Evolutionary conservation across 37 sponge, comb jelly and placozoan genomes (phyloP), one percentile per base, ranked within the genome.

Genomic region (Diacarnus erythraeanus): DNA sequence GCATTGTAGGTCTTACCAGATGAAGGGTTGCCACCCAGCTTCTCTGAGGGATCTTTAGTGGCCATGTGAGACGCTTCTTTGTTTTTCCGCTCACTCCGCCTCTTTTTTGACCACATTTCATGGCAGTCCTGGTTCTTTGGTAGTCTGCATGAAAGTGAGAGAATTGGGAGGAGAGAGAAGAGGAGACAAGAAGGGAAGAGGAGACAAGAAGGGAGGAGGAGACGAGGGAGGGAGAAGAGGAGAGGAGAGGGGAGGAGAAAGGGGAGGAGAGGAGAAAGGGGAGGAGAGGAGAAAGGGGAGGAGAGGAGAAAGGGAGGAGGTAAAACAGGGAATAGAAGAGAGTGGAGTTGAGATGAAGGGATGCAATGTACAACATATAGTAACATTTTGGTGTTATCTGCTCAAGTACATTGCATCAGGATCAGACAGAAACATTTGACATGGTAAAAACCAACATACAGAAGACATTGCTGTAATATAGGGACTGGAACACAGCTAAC

Each of bases 101-200:
- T 75, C 74, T 90, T 86, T 76, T 86, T 95, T 40, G 84, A 83
- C 98, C 96, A 98, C 92, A 98, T 84, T 71, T 98, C 98, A 64
- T 98, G 98, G 54, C 98, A 98, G 80, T 98, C 98, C 70, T 98
- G 98, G 51, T 76, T 42, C 67, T 83, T 89, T 22, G 95, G 98
- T 18, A 94, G 80, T 59, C 93, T 94, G 69, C n/a, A 58, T 61
- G 43, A 37, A 25, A 18, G 26, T 44, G 23, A 39, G 23, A 35
- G 8, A 33, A 12, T 1, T 4, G 61, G 5, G 61, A 5, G 61
- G 23, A 25, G 23, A 25, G 27, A 25, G 61, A 60, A 25, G 4
- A 25, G 22, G 23, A 17, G 61, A 60, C 4, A 25, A 25, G 27
- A 25, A 60, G 22, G 23, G 35, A 35, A 35, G 27, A 22, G 8